phyloP scores from a whole-genome alignment of 92 coral and sea anemone genomes.

The Porites lobata region DNA sequence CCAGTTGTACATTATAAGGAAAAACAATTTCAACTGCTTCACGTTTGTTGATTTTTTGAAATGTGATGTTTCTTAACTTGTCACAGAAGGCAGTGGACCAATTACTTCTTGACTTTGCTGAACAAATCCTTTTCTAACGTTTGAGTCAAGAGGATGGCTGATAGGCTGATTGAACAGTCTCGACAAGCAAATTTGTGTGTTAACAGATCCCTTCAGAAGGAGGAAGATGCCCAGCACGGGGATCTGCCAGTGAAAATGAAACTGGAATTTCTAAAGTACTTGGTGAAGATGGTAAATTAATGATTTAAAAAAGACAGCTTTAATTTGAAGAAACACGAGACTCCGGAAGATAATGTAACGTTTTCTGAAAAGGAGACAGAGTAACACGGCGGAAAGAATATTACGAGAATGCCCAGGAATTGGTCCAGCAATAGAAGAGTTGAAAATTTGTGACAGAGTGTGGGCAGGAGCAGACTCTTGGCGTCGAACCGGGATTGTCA shows the following conservation, averaged over 20 bases:
- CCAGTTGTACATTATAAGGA: constrained; percentile 44
- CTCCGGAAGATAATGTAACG: constrained; percentile 28
- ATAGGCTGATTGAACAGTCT: constrained; percentile 15
- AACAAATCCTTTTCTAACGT: constrained; percentile 15
- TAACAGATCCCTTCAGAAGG: constrained; percentile 11
- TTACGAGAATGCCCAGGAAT: neutral
- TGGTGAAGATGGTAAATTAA: constrained; percentile 13
- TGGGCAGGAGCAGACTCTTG: constrained; percentile 75
- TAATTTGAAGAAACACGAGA: constrained; percentile 44
- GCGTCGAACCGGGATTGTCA: constrained; percentile 69
- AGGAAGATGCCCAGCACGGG: constrained; percentile 10
- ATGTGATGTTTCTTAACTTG: neutral
- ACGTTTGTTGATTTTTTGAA: constrained; percentile 32
- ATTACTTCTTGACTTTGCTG: constrained; percentile 25
- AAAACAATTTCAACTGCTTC: constrained; percentile 53
- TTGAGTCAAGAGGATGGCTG: constrained; percentile 7
- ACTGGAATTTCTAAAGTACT: constrained; percentile 10
- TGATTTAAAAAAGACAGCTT: neutral
- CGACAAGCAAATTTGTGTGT: constrained; percentile 6
- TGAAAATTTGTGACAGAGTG: constrained; percentile 21
- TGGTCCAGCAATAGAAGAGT: constrained; percentile 45
- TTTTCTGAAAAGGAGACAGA: neutral
- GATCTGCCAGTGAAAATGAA: constrained; percentile 46
- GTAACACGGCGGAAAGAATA: neutral
- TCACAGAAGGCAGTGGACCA: constrained; percentile 1